Percentiles rank a stretch among this genome's conserved stretches.
Conservation (phyloP, 2,113 vertebrate species). For the Indicator indicator region DNA sequence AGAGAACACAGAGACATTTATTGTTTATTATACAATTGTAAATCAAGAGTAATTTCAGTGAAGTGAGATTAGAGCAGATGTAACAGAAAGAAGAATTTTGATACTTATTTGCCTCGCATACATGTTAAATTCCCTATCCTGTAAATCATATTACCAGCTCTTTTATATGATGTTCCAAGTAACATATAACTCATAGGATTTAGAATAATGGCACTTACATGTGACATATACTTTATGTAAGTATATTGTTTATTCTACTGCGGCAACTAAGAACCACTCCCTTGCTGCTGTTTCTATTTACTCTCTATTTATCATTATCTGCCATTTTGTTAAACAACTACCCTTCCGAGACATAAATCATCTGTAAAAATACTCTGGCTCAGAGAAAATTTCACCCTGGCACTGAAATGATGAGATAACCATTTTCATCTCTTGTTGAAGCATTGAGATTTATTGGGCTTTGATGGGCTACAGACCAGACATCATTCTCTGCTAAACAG, state of each 20-base stretch:
- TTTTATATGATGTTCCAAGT: slow-evolving; percentile 54
- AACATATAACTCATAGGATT: slow-evolving; percentile 49
- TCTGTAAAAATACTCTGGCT: slow-evolving; percentile 83
- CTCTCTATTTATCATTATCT: slow-evolving; percentile 82
- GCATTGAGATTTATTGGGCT: slow-evolving; percentile 96
- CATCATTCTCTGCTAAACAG: slow-evolving; percentile 91
- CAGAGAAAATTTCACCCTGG: slow-evolving; percentile 81
- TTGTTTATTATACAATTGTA: background rate
- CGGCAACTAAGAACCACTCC: slow-evolving; percentile 71
- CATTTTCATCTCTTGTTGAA: slow-evolving; percentile 89
- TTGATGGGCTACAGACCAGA: slow-evolving; percentile 89
- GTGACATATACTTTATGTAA: slow-evolving; percentile 72
- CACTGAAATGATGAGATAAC: slow-evolving; percentile 89
- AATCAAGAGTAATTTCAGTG: slow-evolving; percentile 1
- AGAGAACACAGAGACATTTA: background rate
- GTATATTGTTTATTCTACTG: slow-evolving; percentile 77
- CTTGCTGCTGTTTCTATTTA: slow-evolving; percentile 77
- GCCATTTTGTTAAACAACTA: slow-evolving; percentile 84
- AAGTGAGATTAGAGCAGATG: slow-evolving; percentile 12
- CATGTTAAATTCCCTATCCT: slow-evolving; percentile 44
- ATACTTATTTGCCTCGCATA: slow-evolving; percentile 37
- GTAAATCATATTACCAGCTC: slow-evolving; percentile 59
- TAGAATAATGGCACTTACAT: slow-evolving; percentile 71
- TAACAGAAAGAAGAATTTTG: slow-evolving; percentile 39
- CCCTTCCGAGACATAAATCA: slow-evolving; percentile 81